Evolutionary conservation across 2,113 vertebrate species (phyloP).

Genomic region (Gavialis gangeticus): DNA sequence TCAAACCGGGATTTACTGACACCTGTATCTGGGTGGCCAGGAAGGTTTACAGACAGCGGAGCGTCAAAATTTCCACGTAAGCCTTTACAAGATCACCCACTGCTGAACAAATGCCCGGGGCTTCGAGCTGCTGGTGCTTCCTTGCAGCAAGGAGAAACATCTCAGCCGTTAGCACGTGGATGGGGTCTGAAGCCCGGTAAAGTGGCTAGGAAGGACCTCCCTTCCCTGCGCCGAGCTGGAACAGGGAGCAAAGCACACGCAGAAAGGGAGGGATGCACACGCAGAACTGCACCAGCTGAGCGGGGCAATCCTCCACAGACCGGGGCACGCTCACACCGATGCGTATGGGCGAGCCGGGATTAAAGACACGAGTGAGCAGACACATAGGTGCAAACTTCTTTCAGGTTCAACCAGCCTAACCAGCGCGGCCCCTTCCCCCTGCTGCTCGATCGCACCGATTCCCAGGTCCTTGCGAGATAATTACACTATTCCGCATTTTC

Average conservation of each 20-base stretch:
- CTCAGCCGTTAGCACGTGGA: background rate
- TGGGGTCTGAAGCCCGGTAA: background rate
- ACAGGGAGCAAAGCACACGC: background rate
- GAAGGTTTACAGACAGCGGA: background rate
- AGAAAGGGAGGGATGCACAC: background rate
- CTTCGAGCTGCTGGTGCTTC: background rate
- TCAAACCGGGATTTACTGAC: background rate
- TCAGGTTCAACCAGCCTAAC: too few relatives aligned
- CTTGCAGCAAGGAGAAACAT: background rate
- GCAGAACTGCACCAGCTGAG: too few relatives aligned
- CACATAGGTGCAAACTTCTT: background rate
- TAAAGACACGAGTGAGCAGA: background rate
- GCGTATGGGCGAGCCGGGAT: too few relatives aligned
- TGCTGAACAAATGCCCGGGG: background rate
- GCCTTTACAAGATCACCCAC: too few relatives aligned
- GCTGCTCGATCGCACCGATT: background rate
- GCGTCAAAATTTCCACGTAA: too few relatives aligned
- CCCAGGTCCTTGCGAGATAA: background rate
- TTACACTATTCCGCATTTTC: conserved; percentile 25
- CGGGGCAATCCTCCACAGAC: too few relatives aligned
- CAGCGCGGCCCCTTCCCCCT: background rate
- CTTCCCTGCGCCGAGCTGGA: background rate
- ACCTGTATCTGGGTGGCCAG: background rate
- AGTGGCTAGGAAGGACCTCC: background rate
- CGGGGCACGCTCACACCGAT: too few relatives aligned